Conservation (phyloP, 2,113 vertebrate genomes). For the Arvicanthis niloticus region DNA sequence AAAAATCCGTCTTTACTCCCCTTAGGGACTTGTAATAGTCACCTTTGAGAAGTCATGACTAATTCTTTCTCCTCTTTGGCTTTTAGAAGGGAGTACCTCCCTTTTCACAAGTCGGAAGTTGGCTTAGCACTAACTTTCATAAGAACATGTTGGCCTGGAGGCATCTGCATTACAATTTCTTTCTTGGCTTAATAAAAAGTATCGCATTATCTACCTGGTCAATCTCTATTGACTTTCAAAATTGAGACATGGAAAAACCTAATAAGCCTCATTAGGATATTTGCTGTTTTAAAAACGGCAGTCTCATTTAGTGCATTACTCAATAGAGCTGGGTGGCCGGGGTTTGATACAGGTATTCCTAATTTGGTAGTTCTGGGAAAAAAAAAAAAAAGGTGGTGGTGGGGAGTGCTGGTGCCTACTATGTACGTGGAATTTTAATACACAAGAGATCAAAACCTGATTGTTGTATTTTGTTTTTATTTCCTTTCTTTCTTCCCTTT, state of each 20-base stretch:
- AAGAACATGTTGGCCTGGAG: constrained; percentile 60
- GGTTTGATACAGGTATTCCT: constrained; percentile 77
- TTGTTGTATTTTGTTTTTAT: constrained; percentile 77
- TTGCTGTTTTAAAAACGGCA: constrained; percentile 31
- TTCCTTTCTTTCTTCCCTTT: constrained; percentile 74
- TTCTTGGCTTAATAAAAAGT: constrained; percentile 77
- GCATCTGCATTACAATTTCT: constrained; percentile 62
- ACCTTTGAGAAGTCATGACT: constrained; percentile 73
- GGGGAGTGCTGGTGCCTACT: neutral
- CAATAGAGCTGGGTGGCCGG: constrained; percentile 19
- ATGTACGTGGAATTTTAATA: constrained; percentile 81
- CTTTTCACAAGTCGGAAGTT: constrained; percentile 19
- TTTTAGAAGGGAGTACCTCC: constrained; percentile 16
- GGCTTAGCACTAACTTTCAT: constrained; percentile 47
- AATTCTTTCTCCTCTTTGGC: constrained; percentile 43
- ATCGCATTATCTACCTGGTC: constrained; percentile 70
- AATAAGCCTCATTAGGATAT: constrained; percentile 78
- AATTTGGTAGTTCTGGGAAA: constrained; percentile 65
- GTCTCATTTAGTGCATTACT: constrained; percentile 60
- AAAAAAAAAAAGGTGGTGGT: fast-evolving
- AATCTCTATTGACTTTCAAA: constrained; percentile 72
- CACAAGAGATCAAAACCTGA: constrained; percentile 81
- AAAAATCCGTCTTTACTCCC: constrained; percentile 12
- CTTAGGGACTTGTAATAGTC: constrained; percentile 42
- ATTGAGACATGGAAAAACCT: constrained; percentile 63